Conservation (phyloP, 2,797 vertebrate species). For the Atherinosoma microstoma region DNA sequence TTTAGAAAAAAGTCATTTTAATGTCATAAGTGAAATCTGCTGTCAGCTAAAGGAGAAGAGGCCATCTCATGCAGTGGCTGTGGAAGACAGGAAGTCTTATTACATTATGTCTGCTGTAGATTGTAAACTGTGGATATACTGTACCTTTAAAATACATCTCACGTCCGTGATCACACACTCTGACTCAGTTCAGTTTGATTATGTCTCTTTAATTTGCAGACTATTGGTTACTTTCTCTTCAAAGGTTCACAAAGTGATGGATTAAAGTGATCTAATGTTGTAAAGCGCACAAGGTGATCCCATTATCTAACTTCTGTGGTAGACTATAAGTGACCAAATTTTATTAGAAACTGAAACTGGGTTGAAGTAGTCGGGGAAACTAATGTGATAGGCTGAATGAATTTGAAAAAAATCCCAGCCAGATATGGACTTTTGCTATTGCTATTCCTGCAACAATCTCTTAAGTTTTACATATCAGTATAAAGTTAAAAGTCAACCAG, state of each 20-base stretch:
- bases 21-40: constrained; percentile 28
- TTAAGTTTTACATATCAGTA: neutral
- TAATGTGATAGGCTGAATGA: constrained; percentile 8
- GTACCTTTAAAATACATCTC: constrained; percentile 25
- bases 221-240: constrained; percentile 55
- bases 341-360: constrained; percentile 33
- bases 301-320: constrained; percentile 31
- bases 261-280: constrained; percentile 43
- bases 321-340: constrained; percentile 31
- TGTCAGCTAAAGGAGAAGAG: constrained; percentile 19
- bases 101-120: neutral
- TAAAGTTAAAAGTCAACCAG: too few relatives aligned
- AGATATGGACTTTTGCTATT: neutral
- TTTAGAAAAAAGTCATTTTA: constrained; percentile 36
- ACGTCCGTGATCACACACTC: constrained; percentile 27
- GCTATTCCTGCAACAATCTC: neutral
- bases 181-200: constrained; percentile 43
- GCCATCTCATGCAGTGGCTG: constrained; percentile 6
- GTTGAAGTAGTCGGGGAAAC: neutral
- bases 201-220: constrained; percentile 63
- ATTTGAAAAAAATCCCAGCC: too few relatives aligned
- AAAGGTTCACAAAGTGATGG: constrained; percentile 43
- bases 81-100: constrained; percentile 28
- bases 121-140: constrained; percentile 7
- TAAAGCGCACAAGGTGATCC: constrained; percentile 22